Percentiles rank a stretch among this genome's conserved stretches.
phyloP scores from a whole-genome alignment of 2,113 vertebrate species.

The Cygnus atratus region DNA sequence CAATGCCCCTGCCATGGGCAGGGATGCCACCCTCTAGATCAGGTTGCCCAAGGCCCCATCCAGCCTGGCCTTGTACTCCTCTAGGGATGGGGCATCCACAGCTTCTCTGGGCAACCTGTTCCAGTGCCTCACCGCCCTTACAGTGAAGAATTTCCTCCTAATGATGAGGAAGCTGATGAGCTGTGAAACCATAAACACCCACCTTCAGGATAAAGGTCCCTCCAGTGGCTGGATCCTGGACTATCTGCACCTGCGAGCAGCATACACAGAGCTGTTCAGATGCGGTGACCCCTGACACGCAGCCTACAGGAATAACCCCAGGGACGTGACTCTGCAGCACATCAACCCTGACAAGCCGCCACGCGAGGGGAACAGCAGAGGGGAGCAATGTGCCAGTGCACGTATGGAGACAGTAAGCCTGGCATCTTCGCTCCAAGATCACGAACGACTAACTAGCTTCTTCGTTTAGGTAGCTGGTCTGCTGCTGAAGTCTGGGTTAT shows the following conservation, averaged over 20 bases:
- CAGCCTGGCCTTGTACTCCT: no score
- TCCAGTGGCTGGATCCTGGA: constrained; percentile 87
- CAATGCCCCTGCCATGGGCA: no score
- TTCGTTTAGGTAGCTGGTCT: neutral
- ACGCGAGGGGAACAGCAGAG: neutral
- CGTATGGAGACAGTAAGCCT: neutral
- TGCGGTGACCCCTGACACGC: neutral
- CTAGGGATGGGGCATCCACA: no score
- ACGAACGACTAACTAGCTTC: neutral
- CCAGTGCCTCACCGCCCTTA: no score
- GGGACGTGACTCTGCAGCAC: neutral
- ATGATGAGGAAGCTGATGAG: no score
- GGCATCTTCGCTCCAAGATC: neutral
- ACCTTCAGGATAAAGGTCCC: constrained; percentile 94
- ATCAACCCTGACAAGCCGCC: neutral
- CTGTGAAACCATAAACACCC: constrained; percentile 34
- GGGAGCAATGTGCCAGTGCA: neutral
- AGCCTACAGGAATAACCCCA: neutral
- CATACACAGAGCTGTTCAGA: neutral
- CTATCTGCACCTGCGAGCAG: constrained; percentile 85
- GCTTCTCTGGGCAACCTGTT: no score
- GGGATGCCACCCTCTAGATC: no score
- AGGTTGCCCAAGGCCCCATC: no score
- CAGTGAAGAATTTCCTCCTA: no score
- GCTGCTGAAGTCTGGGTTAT: neutral